A percentile compares a stretch with the other conserved stretches of the same genome.
Evolutionary conservation across 2,113 vertebrate species (phyloP).

Genomic region (Piprites chloris): DNA sequence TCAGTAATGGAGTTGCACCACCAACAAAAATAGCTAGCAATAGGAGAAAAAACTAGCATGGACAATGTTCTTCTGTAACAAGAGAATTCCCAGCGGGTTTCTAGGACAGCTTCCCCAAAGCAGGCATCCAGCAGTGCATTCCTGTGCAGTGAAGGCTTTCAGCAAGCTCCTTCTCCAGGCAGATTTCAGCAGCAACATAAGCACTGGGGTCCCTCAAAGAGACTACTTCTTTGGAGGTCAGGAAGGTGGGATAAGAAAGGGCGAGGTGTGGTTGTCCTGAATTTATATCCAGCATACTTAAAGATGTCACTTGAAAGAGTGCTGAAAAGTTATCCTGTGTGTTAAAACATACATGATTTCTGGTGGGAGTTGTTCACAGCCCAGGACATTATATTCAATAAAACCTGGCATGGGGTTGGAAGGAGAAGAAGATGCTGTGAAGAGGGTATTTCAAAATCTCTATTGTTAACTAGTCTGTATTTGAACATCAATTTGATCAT

Average conservation of each 20-base stretch:
- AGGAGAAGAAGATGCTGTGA: not conserved
- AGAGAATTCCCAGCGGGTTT: conserved; percentile 6
- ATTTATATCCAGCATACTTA: not conserved
- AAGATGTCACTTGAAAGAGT: not conserved
- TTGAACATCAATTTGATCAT: conserved; percentile 14
- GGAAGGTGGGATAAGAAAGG: not conserved
- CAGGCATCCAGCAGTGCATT: not conserved
- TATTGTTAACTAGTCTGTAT: conserved; percentile 18
- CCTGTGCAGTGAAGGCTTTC: not conserved
- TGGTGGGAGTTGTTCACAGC: not conserved
- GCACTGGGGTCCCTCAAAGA: not conserved
- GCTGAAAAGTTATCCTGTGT: not conserved
- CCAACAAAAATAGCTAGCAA: not conserved
- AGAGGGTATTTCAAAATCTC: not conserved
- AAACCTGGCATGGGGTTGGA: not conserved
- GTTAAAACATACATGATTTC: not conserved
- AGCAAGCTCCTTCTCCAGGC: not conserved
- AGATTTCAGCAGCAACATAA: not conserved
- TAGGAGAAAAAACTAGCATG: not conserved
- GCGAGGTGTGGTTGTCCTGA: accelerated
- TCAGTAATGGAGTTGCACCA: not conserved
- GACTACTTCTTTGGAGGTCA: not conserved
- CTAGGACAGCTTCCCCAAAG: not conserved
- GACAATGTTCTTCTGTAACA: not conserved
- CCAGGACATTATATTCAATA: conserved; percentile 2